Base-by-base conservation (phyloP, 1,140 invertebrate genomes). In the Drosophila suzukii region DNA sequence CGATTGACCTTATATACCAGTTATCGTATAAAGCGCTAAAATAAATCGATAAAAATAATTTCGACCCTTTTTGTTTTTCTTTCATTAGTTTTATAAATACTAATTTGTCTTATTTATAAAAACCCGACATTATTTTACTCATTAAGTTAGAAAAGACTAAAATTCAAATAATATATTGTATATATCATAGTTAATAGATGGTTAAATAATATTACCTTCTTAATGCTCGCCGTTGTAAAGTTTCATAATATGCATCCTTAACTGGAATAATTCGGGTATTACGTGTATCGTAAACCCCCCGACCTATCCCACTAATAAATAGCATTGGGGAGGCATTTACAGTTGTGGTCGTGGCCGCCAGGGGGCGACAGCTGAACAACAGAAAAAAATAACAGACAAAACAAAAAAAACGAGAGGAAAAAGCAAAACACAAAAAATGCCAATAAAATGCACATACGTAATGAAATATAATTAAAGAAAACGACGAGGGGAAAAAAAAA, bases 381-480 rank as follows among this genome's bases (percentile, higher is more conserved):
- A 30, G 8, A n/a, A 15, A 13, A 15, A 15, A 34, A n/a, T 8
- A 36, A 51, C n/a, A 34, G 49, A 17, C 2, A 30, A 30, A 51
- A n/a, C n/a, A n/a, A 51, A 32, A 55, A 38, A 44, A 34, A 41
- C 15, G 20, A 61, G 38, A 61, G 49, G 15, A 59, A 55, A 38
- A 59, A 15, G 41, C 11, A 41, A 49, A 41, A 57, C 38, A 46
- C 6, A 57, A 53, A 30, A 57, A 79, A 77, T 39, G 76, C 65
- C 81, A 82, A 75, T 74, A 83, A 77, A 77, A 63, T 72, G 78
- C 60, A 58, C 77, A 85, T 80, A 89, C 80, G 85, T 89, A 89
- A 89, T 90, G 74, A 78, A 89, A 85, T 81, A 85, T 90, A 90
- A 90, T 90, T 85, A 84, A 90, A 84, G 74, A 79, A 81, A 81